Evolutionary conservation across 2,113 vertebrate species (phyloP).

Genomic region (Anser cygnoides): DNA sequence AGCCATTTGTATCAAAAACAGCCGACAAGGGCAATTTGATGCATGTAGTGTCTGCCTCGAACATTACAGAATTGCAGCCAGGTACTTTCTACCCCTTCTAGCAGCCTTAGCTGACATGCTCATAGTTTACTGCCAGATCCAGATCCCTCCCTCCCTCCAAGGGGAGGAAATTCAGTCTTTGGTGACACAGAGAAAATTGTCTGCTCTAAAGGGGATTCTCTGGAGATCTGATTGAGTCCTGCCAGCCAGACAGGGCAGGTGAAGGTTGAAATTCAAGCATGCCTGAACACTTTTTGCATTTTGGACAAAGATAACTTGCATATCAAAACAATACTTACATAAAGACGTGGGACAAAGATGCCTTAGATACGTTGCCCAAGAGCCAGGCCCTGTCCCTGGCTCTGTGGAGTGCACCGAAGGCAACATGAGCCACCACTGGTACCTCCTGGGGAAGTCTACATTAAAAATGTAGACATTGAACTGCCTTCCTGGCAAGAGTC

Average conservation of each 20-base stretch:
- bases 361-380: background rate
- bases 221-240: background rate
- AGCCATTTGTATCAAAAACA: background rate
- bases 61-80: background rate
- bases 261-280: background rate
- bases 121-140: background rate
- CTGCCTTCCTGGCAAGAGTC: background rate
- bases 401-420: background rate
- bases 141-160: background rate
- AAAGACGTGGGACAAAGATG: background rate
- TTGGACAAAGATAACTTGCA: background rate
- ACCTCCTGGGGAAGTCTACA: background rate
- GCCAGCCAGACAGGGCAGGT: fast-evolving
- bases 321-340: background rate
- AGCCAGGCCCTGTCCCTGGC: background rate
- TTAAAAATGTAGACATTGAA: background rate
- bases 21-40: background rate
- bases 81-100: background rate
- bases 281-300: background rate
- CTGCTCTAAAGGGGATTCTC: background rate
- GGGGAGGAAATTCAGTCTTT: background rate
- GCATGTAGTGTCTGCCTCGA: too few relatives aligned
- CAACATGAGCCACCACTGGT: background rate
- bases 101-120: background rate
- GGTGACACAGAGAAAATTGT: background rate